Conservation (phyloP, 1,140 invertebrate species). For the Pinna nobilis region DNA sequence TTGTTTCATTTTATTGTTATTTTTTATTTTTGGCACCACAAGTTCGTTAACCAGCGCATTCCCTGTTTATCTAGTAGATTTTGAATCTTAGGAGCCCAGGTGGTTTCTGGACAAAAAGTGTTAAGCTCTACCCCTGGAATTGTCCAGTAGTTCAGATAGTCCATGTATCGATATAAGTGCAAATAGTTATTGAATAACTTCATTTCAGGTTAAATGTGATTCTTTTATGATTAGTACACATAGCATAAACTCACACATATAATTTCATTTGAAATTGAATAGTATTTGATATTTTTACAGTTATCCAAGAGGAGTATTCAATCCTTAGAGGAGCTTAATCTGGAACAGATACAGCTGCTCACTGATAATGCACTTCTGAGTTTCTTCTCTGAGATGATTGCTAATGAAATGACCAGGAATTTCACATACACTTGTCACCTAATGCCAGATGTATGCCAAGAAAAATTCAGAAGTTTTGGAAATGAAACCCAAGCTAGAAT, state of each 20-base stretch:
- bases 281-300: conserved; percentile 45
- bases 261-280: neutral
- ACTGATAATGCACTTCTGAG: conserved; percentile 78
- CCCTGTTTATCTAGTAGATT: no score
- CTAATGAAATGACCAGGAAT: conserved; percentile 78
- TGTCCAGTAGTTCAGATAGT: no score
- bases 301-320: conserved; percentile 55
- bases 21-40: no score
- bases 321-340: conserved; percentile 64
- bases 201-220: neutral
- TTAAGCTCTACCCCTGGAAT: no score
- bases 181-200: neutral
- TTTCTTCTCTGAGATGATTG: conserved; percentile 78
- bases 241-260: neutral
- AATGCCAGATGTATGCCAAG: conserved; percentile 75
- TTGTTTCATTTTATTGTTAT: no score
- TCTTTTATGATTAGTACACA: neutral
- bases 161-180: neutral
- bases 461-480: conserved; percentile 79
- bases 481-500: conserved; percentile 78
- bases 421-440: conserved; percentile 79
- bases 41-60: no score
- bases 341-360: conserved; percentile 77
- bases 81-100: no score
- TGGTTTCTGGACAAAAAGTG: no score